A percentile compares a stretch with the other conserved stretches of the same genome.
Evolutionary conservation across 1,140 invertebrate species (phyloP).

Genomic region (Zaprionus taronus): DNA sequence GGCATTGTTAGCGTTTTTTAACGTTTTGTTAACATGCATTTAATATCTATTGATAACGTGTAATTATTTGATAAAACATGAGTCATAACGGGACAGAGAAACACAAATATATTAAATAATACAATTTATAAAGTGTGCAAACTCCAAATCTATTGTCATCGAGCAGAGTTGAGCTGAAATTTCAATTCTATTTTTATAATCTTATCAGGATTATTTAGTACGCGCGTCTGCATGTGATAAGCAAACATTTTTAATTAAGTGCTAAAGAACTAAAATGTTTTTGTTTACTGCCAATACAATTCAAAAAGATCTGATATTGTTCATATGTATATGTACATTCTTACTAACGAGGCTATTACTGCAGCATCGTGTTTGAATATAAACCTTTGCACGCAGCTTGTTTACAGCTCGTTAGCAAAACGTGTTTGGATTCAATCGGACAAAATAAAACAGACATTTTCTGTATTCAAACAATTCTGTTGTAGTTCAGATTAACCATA

Average conservation of each 20-base stretch:
- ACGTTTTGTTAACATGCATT: not conserved
- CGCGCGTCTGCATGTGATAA: slow-evolving; percentile 26
- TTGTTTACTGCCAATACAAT: slow-evolving; percentile 37
- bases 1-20: not conserved
- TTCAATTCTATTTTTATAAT: not conserved
- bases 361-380: not conserved
- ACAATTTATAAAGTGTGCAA: not conserved
- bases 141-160: not conserved
- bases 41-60: slow-evolving; percentile 13
- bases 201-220: slow-evolving; percentile 6
- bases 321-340: not conserved
- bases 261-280: slow-evolving; percentile 68
- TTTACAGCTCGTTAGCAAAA: slow-evolving; percentile 15
- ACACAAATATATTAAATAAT: not conserved
- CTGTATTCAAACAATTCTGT: no score
- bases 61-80: slow-evolving; percentile 2
- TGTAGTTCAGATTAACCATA: no score
- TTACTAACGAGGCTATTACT: not conserved
- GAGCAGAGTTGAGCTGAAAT: not conserved
- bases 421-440: slow-evolving; percentile 16
- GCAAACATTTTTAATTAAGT: slow-evolving; percentile 33
- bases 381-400: not conserved
- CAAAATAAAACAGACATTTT: not conserved
- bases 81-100: not conserved
- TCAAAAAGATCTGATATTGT: slow-evolving; percentile 8